Base-by-base conservation (phyloP, 30 jellyfish, hydroid and myxozoan species). In the Pseudorhiza aurosa region DNA sequence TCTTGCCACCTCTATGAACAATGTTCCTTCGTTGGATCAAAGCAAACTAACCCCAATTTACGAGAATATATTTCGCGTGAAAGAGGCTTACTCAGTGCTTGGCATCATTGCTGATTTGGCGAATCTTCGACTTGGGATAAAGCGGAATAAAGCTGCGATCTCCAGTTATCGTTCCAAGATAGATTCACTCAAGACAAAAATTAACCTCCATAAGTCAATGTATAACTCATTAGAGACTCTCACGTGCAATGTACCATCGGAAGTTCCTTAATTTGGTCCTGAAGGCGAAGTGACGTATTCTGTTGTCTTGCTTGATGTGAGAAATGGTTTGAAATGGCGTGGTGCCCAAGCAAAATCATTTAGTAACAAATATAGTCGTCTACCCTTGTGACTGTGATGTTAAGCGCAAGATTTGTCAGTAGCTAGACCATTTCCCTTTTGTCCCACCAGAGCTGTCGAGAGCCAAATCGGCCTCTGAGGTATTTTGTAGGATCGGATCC, bases 221-320 rank as follows among this genome's bases (percentile, higher is more conserved):
- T 53, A 65, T 57, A 25, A 64, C 26, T 63, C 91, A 4, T n/a
- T 80, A 8, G 26, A 32, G 2, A 27, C 69, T 0, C 31, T 80
- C 25, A 46, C 83, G 7, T 80, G 91, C 43, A 80, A 46, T 64
- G 84, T 65, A 14, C 91, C 91, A 0, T 80, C 91, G 18, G 58
- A 45, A 53, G 26, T 65, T 4, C 91, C 91, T 18, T 80, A 51
- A 19, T 53, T n/a, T 53, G 15, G 24, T 15, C 12, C n/a, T n/a
- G n/a, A n/a, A n/a, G n/a, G n/a, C n/a, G n/a, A n/a, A n/a, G n/a
- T n/a, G n/a, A n/a, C n/a, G n/a, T n/a, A n/a, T n/a, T n/a, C n/a
- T n/a, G n/a, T n/a, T n/a, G n/a, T n/a, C n/a, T n/a, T n/a, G n/a
- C n/a, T n/a, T n/a, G n/a, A n/a, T n/a, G n/a, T n/a, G n/a, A n/a